phyloP scores from a whole-genome alignment of 2,797 vertebrate species.

The Eospalax fontanierii region DNA sequence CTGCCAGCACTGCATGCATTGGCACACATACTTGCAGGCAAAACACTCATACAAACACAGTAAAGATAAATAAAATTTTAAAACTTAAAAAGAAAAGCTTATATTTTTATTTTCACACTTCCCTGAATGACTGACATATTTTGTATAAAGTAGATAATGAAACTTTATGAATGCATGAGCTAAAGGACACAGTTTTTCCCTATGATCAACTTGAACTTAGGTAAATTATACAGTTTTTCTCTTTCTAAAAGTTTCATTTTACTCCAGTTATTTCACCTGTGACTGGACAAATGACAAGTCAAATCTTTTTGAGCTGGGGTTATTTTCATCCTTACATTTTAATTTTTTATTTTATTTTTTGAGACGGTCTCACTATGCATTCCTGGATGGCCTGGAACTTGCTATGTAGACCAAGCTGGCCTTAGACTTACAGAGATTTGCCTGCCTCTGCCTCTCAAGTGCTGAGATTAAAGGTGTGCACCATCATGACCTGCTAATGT shows the following conservation, averaged over 20 bases:
- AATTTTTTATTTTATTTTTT: no score
- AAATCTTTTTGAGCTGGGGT: constrained; percentile 66
- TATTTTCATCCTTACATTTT: constrained; percentile 52
- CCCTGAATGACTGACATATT: background rate
- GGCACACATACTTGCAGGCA: no score
- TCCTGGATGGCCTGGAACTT: no score
- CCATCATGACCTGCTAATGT: constrained; percentile 59
- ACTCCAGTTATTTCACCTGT: constrained; percentile 62
- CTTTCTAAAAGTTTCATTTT: constrained; percentile 36
- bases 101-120: constrained; percentile 15
- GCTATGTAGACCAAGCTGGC: no score
- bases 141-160: constrained; percentile 34
- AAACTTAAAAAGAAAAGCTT: constrained; percentile 23
- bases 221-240: constrained; percentile 44
- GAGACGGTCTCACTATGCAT: no score
- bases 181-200: background rate
- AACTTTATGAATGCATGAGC: background rate
- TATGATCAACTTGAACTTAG: background rate
- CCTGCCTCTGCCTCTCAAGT: no score
- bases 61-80: no score
- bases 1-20: no score
- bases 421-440: no score
- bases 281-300: constrained; percentile 69
- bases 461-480: no score
- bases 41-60: no score